phyloP scores from a whole-genome alignment of 92 coral and sea anemone species.

The Scolanthus callimorphus region DNA sequence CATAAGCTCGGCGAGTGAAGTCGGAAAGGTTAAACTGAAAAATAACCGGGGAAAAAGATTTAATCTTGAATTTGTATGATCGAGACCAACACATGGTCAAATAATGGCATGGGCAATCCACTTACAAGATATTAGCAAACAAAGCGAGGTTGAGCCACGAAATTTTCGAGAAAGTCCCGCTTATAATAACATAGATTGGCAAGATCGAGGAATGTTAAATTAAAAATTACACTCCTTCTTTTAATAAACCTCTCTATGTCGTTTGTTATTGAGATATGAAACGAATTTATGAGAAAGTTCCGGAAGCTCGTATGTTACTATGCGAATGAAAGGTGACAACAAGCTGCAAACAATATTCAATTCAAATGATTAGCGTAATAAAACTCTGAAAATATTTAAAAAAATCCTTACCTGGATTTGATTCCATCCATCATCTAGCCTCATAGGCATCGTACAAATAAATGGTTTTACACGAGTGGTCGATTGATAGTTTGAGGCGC shows the following conservation, averaged over 20 bases:
- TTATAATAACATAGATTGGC: no score
- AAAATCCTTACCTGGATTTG: slow-evolving; percentile 99
- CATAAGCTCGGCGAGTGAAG: slow-evolving; percentile 98
- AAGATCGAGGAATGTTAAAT: no score
- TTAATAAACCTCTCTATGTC: no score
- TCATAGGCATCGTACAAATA: slow-evolving; percentile 99
- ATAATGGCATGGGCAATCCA: no score
- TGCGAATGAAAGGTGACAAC: slow-evolving; percentile 7
- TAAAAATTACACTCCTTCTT: no score
- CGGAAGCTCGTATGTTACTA: not conserved
- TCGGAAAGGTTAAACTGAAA: slow-evolving; percentile 94
- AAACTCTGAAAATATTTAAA: not conserved
- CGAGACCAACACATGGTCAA: no score
- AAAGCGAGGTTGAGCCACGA: no score
- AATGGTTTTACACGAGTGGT: slow-evolving; percentile 98
- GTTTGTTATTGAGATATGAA: not conserved
- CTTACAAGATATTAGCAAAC: no score
- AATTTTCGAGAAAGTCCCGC: no score
- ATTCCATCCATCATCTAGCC: slow-evolving; percentile 99
- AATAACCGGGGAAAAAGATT: no score
- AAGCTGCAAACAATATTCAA: slow-evolving; percentile 9
- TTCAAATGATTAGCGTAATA: slow-evolving; percentile 1
- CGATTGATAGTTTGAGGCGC: slow-evolving; percentile 99
- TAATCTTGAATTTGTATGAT: no score
- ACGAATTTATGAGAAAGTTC: not conserved